Evolutionary conservation across 1,140 invertebrate genomes (phyloP), one percentile per base, ranked within the genome.

Genomic region (Cherax destructor): DNA sequence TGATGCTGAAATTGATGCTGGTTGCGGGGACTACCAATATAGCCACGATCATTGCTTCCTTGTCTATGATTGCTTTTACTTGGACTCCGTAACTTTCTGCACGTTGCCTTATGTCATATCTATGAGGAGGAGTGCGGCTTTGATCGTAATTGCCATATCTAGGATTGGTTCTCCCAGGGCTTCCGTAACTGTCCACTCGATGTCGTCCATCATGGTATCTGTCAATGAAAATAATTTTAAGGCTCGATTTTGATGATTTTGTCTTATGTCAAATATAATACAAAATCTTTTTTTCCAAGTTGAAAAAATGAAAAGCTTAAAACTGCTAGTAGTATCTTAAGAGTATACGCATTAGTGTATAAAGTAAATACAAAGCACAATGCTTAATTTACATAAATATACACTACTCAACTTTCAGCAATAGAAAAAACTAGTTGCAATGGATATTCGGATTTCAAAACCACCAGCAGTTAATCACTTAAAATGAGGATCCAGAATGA

Each of bases 1-100:
- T 86, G 84, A 50, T 24, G 72, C 52, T 86, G 86, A 52, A 56
- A 47, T 47, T 86, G 56, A 50, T 88, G 86, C 9, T 80, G 86
- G 47, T 88, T 88, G 13, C 86, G 77, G 52, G 65, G 74, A 41
- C 79, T 88, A 49, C 78, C 56, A 50, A 30, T 49, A 72, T 88
- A 81, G 11, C 56, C 47, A 10, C 59, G 61, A 24, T 88, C 86
- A 69, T 90, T 76, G 59, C 74, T 83, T 50, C 77, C 65, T 41
- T 77, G 65, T 83, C 52, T 77, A 69, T 90, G 80, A 30, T 56
- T 50, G 47, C 50, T 69, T 80, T 77, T 83, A 50, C 52, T 72
- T 16, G 88, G 88, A 84, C 88, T 90, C 10, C 72, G 11, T 90
- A 90, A 65, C 56, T 80, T 59, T 90, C 88, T 47, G 69, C 50